phyloP scores from a whole-genome alignment of 2,888 invertebrate genomes.

The Gryllus longicercus region DNA sequence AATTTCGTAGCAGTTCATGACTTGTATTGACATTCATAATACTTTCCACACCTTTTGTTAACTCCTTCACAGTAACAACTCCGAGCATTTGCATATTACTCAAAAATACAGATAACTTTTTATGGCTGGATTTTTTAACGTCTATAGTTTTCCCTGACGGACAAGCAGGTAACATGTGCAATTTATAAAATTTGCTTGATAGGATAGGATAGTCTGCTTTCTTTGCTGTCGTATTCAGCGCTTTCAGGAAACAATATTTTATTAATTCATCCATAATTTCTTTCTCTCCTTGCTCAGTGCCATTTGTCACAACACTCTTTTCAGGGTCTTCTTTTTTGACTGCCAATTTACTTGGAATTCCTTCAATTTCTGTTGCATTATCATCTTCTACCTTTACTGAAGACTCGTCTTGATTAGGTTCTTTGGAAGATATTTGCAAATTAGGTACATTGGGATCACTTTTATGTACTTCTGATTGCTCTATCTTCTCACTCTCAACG shows the following conservation, averaged over 20 bases:
- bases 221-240: conserved; percentile 71
- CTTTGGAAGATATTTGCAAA: neutral
- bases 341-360: neutral
- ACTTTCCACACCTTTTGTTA: conserved; percentile 76
- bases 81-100: conserved; percentile 63
- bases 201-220: conserved; percentile 70
- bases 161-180: conserved; percentile 64
- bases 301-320: too few species aligned
- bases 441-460: neutral
- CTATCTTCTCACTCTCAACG: conserved; percentile 27
- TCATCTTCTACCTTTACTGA: conserved; percentile 33
- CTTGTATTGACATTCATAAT: conserved; percentile 60
- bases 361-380: neutral
- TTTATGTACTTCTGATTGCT: neutral
- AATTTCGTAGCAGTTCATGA: conserved; percentile 54
- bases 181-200: conserved; percentile 77
- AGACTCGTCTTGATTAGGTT: neutral
- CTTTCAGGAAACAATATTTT: conserved; percentile 71
- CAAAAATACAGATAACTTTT: conserved; percentile 83
- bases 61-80: conserved; percentile 46
- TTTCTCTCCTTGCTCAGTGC: conserved; percentile 31
- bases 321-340: too few species aligned
- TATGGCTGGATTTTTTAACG: conserved; percentile 83
- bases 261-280: conserved; percentile 70
- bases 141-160: conserved; percentile 69